Base-by-base conservation (phyloP, 2,797 vertebrate genomes). In the Bradypodion ventrale region DNA sequence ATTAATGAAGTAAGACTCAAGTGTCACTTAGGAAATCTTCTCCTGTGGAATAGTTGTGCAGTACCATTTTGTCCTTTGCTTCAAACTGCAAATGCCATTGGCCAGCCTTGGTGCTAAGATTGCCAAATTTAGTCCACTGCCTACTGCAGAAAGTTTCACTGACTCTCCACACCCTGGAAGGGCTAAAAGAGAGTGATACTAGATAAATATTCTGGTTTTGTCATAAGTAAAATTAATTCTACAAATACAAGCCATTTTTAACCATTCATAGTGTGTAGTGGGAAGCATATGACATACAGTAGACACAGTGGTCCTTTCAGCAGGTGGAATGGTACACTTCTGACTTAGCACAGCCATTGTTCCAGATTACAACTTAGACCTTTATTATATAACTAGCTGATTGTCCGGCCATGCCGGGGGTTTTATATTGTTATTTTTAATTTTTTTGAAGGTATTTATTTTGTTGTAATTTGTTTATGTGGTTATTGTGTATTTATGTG, bases 381-480 rank as follows among this genome's bases (percentile, higher is more conserved):
- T 7, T 80, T 40, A n/a, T 82, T 85, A 80, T 86, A 90, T 83
- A 85, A n/a, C n/a, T n/a, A n/a, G n/a, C n/a, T n/a, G n/a, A n/a
- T n/a, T n/a, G n/a, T n/a, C n/a, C n/a, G n/a, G n/a, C n/a, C n/a
- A n/a, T n/a, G n/a, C n/a, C n/a, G n/a, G n/a, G n/a, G n/a, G n/a
- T n/a, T n/a, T n/a, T n/a, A n/a, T n/a, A n/a, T n/a, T n/a, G n/a
- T n/a, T n/a, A n/a, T n/a, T n/a, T n/a, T n/a, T n/a, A n/a, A n/a
- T n/a, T n/a, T n/a, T n/a, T n/a, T n/a, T n/a, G n/a, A n/a, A n/a
- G n/a, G n/a, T n/a, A n/a, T n/a, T n/a, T n/a, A n/a, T n/a, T n/a
- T n/a, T n/a, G n/a, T n/a, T n/a, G n/a, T n/a, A n/a, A n/a, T n/a
- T n/a, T n/a, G n/a, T n/a, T n/a, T n/a, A n/a, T n/a, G n/a, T n/a